Percentiles rank a stretch among this genome's conserved stretches.
Evolutionary conservation across 2,797 vertebrate species (phyloP).

Genomic region (Pangasius macronema): DNA sequence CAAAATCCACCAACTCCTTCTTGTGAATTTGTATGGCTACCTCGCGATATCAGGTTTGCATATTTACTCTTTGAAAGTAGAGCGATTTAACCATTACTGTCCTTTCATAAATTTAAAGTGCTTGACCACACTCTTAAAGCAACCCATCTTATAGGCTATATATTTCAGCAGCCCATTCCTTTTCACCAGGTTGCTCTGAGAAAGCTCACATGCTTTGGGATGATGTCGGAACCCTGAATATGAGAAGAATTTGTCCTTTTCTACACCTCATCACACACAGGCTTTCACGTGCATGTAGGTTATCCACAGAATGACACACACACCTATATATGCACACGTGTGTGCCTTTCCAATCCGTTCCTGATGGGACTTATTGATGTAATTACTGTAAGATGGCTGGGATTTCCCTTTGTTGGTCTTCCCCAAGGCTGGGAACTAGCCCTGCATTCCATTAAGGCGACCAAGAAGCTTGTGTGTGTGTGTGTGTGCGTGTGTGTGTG

Average conservation of each 20-base stretch:
- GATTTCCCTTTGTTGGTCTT: neutral
- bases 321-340: neutral
- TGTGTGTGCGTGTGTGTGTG: neutral
- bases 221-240: neutral
- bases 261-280: neutral
- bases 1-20: neutral
- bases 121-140: neutral
- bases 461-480: neutral
- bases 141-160: neutral
- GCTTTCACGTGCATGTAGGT: neutral
- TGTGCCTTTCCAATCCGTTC: neutral
- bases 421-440: neutral
- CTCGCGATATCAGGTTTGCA: neutral
- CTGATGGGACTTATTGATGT: slow-evolving; percentile 20
- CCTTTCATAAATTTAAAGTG: neutral
- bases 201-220: neutral
- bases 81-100: neutral
- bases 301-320: neutral
- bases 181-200: neutral
- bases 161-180: neutral
- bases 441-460: neutral
- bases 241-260: neutral
- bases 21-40: neutral
- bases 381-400: slow-evolving; percentile 9
- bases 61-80: neutral